Evolutionary conservation across 2,797 vertebrate species (phyloP).

Genomic region (Sorex maritimensis): DNA sequence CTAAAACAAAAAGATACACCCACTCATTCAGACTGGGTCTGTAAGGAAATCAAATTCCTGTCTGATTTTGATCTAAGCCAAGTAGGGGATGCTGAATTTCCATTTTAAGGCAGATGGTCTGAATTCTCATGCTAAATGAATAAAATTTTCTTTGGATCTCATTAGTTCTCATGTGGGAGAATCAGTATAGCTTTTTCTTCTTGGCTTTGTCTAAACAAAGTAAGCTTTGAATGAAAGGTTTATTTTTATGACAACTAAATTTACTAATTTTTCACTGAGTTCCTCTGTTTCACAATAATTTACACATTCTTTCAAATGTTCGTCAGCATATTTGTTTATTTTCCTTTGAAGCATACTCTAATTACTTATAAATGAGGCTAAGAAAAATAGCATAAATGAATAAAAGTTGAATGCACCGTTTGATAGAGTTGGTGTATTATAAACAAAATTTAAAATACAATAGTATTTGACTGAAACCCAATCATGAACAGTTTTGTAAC

Average conservation of each 20-base stretch:
- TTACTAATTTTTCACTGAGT: constrained; percentile 73
- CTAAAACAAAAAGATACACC: constrained; percentile 29
- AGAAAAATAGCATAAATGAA: constrained; percentile 26
- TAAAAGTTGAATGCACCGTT: constrained; percentile 52
- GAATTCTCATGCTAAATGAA: constrained; percentile 70
- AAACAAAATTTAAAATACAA: constrained; percentile 69
- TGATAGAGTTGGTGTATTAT: constrained; percentile 39
- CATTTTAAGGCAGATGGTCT: constrained; percentile 66
- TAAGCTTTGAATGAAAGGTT: constrained; percentile 73
- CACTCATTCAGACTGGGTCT: constrained; percentile 33
- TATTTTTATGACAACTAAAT: constrained; percentile 67
- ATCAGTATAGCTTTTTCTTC: constrained; percentile 23
- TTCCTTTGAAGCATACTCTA: constrained; percentile 75
- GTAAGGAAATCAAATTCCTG: constrained; percentile 51
- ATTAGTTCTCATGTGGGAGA: constrained; percentile 24
- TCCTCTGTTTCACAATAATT: constrained; percentile 63
- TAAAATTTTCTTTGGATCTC: constrained; percentile 59
- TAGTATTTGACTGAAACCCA: not conserved
- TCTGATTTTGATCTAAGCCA: constrained; percentile 65
- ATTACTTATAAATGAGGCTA: constrained; percentile 61
- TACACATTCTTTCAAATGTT: constrained; percentile 68
- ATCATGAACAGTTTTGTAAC: too few relatives aligned
- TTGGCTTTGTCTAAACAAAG: constrained; percentile 64
- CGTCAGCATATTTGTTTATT: constrained; percentile 70
- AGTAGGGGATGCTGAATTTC: constrained; percentile 44